phyloP scores from a whole-genome alignment of 2,113 vertebrate genomes.

The Naja naja region DNA sequence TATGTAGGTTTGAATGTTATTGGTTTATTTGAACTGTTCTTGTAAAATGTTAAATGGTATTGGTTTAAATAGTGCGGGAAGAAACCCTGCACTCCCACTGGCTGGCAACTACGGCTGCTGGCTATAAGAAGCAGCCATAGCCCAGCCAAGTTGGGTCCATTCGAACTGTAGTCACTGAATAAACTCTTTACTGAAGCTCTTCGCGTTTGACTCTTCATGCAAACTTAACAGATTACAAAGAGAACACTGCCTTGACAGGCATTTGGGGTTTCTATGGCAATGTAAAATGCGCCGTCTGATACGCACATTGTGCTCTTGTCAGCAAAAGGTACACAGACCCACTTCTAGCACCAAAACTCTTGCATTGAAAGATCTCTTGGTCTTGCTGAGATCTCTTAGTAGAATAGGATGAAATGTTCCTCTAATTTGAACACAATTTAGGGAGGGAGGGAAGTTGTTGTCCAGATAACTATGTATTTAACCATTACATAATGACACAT shows the following conservation, averaged over 20 bases:
- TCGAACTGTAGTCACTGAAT: no score
- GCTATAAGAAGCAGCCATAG: no score
- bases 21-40: no score
- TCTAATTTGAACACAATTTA: not conserved
- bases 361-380: not conserved
- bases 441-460: not conserved
- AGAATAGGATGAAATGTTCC: not conserved
- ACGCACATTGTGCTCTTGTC: not conserved
- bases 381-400: not conserved
- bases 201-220: no score
- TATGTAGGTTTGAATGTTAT: no score
- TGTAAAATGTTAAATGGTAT: no score
- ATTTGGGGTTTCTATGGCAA: slow-evolving; percentile 12
- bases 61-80: no score
- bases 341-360: not conserved
- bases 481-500: not conserved
- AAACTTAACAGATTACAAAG: no score
- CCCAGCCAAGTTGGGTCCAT: no score
- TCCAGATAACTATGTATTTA: not conserved
- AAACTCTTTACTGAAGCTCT: no score
- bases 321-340: not conserved
- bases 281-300: slow-evolving; percentile 12
- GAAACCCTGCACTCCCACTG: no score
- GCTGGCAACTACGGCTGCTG: no score
- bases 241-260: not conserved